These are phyloP conservation scores for Colletes gigas DNA, from an alignment of 1,140 invertebrate genomes.

Conservation along the genomic window DNA sequence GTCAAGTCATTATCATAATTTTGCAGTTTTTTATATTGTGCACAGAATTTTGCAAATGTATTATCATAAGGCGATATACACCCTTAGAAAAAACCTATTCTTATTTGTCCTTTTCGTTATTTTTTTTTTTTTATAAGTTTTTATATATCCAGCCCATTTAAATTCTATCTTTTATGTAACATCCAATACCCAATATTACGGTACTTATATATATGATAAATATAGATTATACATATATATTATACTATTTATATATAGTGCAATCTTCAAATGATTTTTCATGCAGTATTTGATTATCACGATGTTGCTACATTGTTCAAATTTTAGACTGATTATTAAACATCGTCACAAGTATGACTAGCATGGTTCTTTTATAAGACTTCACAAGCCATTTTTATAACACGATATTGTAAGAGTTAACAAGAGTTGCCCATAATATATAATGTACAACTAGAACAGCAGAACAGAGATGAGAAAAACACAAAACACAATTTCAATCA, in stretches of 20 bases:
- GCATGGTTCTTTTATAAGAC: conserved; percentile 54
- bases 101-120: conserved; percentile 2
- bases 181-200: conserved; percentile 59
- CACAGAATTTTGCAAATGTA: conserved; percentile 55
- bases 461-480: neutral
- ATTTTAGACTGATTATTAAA: conserved; percentile 68
- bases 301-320: conserved; percentile 68
- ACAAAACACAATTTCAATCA: neutral
- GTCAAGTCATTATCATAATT: conserved; percentile 57
- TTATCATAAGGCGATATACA: conserved; percentile 62
- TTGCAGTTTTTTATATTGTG: conserved; percentile 67
- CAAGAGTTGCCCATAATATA: neutral
- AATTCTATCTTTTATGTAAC: conserved; percentile 60
- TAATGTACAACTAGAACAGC: neutral
- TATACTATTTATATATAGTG: conserved; percentile 70
- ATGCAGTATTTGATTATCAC: conserved; percentile 65
- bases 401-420: conserved; percentile 27
- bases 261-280: conserved; percentile 70
- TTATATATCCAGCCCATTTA: conserved; percentile 47
- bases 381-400: conserved; percentile 56
- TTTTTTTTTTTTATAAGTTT: neutral
- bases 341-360: conserved; percentile 51
- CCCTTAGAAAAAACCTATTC: conserved; percentile 39
- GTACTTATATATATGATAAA: conserved; percentile 58
- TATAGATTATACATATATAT: conserved; percentile 63